Percentiles rank a stretch among this genome's conserved stretches.
Evolutionary conservation across 2,113 vertebrate genomes (phyloP).

Genomic region (Dicaeum eximium): DNA sequence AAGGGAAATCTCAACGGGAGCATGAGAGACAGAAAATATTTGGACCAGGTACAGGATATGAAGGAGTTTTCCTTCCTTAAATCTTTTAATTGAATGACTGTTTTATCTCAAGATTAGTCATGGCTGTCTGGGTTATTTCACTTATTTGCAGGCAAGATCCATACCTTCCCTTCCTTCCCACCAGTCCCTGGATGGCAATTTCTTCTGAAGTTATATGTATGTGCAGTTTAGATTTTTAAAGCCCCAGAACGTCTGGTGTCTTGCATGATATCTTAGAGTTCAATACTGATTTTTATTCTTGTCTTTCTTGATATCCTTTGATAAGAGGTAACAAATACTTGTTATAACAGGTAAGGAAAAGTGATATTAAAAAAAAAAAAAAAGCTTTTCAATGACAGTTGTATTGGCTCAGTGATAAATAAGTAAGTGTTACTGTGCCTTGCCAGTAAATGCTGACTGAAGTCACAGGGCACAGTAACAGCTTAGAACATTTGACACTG

Average conservation of each 20-base stretch:
- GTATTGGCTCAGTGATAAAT: neutral
- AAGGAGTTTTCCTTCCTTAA: constrained; percentile 36
- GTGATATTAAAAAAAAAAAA: neutral
- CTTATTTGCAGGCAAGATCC: neutral
- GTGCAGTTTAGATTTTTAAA: neutral
- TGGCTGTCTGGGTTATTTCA: constrained; percentile 4
- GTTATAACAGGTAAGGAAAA: neutral
- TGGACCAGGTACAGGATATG: neutral
- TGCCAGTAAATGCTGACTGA: constrained; percentile 25
- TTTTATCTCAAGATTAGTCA: constrained; percentile 43
- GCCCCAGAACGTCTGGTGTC: neutral
- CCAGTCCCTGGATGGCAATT: constrained; percentile 15
- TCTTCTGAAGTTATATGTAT: neutral
- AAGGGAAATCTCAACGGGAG: constrained; percentile 24
- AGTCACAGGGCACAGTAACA: neutral
- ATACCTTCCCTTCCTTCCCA: neutral
- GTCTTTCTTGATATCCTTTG: neutral
- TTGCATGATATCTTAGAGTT: neutral
- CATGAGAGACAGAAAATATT: constrained; percentile 3
- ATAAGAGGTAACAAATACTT: neutral
- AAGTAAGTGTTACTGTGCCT: neutral
- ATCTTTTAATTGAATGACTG: constrained; percentile 33
- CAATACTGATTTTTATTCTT: neutral
- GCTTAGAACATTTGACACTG: neutral
- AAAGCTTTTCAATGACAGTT: neutral